Conservation (phyloP, 2,797 vertebrate genomes). For the Falco cherrug region DNA sequence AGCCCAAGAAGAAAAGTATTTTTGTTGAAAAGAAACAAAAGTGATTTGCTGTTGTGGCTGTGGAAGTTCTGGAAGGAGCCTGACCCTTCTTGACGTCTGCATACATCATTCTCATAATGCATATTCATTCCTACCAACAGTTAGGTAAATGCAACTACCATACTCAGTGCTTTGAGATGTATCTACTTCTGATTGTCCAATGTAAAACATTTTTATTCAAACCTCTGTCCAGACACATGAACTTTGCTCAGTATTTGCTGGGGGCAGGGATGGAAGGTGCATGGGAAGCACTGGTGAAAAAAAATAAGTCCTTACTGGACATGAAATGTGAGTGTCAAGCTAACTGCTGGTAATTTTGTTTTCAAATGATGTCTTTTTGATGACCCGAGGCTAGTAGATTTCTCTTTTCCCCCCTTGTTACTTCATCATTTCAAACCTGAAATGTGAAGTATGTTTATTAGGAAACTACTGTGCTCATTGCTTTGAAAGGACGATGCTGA, state of each 20-base stretch:
- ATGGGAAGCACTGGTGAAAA: neutral
- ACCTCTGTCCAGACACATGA: neutral
- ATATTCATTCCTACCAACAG: neutral
- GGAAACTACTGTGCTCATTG: neutral
- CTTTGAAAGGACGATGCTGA: conserved; percentile 56
- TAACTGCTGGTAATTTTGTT: conserved; percentile 10
- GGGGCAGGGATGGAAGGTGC: neutral
- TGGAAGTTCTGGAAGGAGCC: neutral
- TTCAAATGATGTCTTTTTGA: neutral
- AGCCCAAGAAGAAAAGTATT: neutral
- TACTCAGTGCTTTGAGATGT: neutral
- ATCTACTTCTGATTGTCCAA: neutral
- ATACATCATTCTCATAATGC: neutral
- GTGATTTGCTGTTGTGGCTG: neutral
- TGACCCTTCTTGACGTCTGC: neutral
- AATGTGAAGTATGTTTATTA: conserved; percentile 50
- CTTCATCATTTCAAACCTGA: conserved; percentile 7
- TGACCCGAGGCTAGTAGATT: neutral
- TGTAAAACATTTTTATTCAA: neutral
- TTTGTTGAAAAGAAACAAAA: neutral
- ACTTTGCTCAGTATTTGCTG: neutral
- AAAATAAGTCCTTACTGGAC: neutral
- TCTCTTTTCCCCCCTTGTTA: neutral
- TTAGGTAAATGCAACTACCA: neutral
- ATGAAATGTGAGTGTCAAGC: neutral